Conservation (phyloP, 2,888 invertebrate species). For the Acanthosepion pharaonis region DNA sequence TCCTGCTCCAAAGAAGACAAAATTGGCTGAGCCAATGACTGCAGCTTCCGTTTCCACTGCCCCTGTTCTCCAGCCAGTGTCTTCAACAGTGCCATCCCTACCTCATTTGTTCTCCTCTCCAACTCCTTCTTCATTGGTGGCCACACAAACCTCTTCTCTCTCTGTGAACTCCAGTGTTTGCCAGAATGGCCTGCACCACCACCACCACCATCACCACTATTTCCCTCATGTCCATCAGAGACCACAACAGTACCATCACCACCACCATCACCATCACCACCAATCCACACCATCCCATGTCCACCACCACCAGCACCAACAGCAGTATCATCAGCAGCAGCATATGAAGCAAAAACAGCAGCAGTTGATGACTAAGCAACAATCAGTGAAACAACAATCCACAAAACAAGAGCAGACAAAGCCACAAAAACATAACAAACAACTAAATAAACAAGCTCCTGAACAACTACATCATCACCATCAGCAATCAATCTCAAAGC, state of each 20-base stretch:
- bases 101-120: slow-evolving; percentile 11
- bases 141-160: slow-evolving; percentile 54
- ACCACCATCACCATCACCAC: background rate
- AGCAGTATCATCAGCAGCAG: background rate
- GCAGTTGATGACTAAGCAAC: background rate
- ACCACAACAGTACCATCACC: background rate
- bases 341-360: background rate
- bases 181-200: slow-evolving; percentile 46
- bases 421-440: background rate
- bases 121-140: slow-evolving; percentile 53
- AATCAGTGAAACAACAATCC: background rate
- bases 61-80: slow-evolving; percentile 49
- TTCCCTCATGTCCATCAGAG: background rate
- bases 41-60: slow-evolving; percentile 46
- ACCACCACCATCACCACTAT: background rate
- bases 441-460: background rate
- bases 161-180: slow-evolving; percentile 54
- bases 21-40: slow-evolving; percentile 52
- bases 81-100: slow-evolving; percentile 40
- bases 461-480: background rate
- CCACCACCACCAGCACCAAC: background rate
- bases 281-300: background rate
- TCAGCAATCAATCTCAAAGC: background rate
- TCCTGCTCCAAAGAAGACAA: slow-evolving; percentile 50
- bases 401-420: background rate